Evolutionary conservation across 2,888 invertebrate genomes (phyloP).

Genomic region (Chrysolina oricalcia): DNA sequence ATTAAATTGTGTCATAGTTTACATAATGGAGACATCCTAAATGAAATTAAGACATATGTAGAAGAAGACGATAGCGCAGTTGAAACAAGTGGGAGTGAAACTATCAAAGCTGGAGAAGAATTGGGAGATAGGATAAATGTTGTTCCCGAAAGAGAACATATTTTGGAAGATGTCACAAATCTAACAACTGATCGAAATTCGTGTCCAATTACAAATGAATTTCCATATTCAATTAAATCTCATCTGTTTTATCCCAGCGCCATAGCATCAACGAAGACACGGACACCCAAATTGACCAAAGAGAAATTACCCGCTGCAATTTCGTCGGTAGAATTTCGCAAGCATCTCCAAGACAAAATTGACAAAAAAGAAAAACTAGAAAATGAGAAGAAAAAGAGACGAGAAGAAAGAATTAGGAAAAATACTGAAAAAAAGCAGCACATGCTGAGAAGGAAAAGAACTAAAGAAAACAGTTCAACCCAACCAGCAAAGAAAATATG

Average conservation of each 20-base stretch:
- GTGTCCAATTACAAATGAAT: neutral
- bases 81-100: neutral
- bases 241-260: too few relatives aligned
- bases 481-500: neutral
- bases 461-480: conserved; percentile 5
- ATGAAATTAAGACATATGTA: neutral
- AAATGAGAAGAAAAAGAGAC: too few relatives aligned
- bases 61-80: conserved; percentile 3
- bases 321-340: too few relatives aligned
- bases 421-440: too few relatives aligned
- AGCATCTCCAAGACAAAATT: too few relatives aligned
- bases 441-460: too few relatives aligned
- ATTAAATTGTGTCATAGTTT: too few relatives aligned
- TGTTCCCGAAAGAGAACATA: conserved; percentile 4
- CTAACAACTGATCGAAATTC: neutral
- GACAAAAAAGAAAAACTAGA: too few relatives aligned
- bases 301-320: too few relatives aligned
- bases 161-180: conserved; percentile 15
- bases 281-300: too few relatives aligned
- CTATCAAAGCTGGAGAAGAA: neutral
- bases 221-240: neutral
- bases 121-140: neutral
- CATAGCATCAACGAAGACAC: too few relatives aligned
- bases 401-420: too few relatives aligned
- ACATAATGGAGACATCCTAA: conserved; percentile 1